Evolutionary conservation across 2,888 invertebrate genomes (phyloP), one percentile per base, ranked within the genome.

Genomic region (Chironomus riparius): DNA sequence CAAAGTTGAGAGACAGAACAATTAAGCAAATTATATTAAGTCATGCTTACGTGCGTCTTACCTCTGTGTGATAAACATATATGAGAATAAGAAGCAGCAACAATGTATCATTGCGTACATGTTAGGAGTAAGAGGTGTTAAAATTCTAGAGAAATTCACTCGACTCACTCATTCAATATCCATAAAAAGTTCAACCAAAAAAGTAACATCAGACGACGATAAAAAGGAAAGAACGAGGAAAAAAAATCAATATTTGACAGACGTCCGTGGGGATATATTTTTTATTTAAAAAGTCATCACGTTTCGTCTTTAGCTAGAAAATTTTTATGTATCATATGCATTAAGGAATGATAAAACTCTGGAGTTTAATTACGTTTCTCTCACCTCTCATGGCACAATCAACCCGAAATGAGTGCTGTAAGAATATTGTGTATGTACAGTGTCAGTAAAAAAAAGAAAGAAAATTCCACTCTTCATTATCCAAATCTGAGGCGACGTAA

Each of bases 201-300:
- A 38, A 38, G 38, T 10, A 38, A 38, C 38, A 38, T 38, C 38
- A 38, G 38, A 38, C 38, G 72, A 72, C 72, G 56, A 56, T 18
- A 72, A 61, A 72, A 70, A 28, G 13, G 21, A 24, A 3, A 18
- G 24, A 18, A 61, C 13, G 28, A 62, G 72, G 15, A 12, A 22
- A 65, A 68, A 73, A 74, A 74, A 74, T 74, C 74, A 68, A 74
- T 74, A 74, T 74, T 68, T 48, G 21, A 74, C 74, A 74, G 74
- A 74, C 74, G 47, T 74, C 74, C 47, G n/a, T 65, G 12, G 65
- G 24, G 65, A 56, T 7, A 7, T 4, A 18, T 56, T 56, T 18
- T 15, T 18, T 18, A 38, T 15, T 56, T 18, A 56, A 56, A 56
- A 56, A 15, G 56, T 56, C 38, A 38, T 38, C 38, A 38, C 38